phyloP scores from a whole-genome alignment of 2,797 vertebrate species.

The Pyrocephalus nanus region DNA sequence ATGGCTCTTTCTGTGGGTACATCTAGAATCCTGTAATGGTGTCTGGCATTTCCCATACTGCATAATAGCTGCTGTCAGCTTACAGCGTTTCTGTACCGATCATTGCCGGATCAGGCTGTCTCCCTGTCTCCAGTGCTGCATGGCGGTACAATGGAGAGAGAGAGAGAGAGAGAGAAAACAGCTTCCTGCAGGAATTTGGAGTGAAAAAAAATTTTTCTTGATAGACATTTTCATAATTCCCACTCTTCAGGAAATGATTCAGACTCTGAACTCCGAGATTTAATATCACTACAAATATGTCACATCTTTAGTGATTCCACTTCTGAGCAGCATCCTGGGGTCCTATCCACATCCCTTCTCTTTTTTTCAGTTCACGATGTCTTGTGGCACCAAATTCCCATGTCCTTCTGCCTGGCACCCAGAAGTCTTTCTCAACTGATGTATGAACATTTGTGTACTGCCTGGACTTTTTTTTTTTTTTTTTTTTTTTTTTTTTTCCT shows the following conservation, averaged over 20 bases:
- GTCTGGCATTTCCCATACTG: background rate
- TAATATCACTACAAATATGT: background rate
- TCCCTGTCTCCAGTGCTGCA: background rate
- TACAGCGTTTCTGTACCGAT: rapidly evolving
- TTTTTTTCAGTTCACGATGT: background rate
- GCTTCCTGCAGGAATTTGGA: background rate
- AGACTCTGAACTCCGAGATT: background rate
- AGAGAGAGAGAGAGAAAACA: background rate
- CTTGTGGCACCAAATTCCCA: background rate
- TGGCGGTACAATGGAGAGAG: rapidly evolving
- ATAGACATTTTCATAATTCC: background rate
- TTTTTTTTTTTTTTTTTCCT: background rate
- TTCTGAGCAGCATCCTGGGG: too few species aligned
- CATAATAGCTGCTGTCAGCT: background rate
- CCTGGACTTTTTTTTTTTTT: background rate
- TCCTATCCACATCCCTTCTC: background rate
- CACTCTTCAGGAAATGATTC: background rate
- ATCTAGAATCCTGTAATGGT: background rate
- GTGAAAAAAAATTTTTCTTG: background rate
- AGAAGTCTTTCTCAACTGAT: background rate
- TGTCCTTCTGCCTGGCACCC: background rate
- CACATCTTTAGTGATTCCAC: background rate
- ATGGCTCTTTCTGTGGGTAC: background rate
- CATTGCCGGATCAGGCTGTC: background rate
- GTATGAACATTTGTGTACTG: rapidly evolving